Conservation (phyloP, 2,797 vertebrate genomes). For the Hybognathus amarus region DNA sequence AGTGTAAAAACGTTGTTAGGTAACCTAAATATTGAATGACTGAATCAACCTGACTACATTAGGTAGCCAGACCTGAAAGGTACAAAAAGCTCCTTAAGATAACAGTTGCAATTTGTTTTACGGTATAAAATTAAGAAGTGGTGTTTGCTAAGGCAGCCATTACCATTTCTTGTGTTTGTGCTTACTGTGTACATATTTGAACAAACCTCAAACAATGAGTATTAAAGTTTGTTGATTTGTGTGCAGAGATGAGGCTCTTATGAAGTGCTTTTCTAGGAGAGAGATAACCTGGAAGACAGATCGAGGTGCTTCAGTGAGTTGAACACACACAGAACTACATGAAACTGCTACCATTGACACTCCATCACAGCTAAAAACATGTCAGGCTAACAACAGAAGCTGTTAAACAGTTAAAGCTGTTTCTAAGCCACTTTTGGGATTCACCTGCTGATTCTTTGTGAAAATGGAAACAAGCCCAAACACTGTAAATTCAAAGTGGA, state of each 20-base stretch:
- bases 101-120: neutral
- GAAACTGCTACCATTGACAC: neutral
- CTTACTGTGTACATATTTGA: neutral
- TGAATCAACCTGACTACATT: neutral
- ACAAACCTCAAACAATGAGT: neutral
- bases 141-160: neutral
- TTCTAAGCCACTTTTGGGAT: neutral
- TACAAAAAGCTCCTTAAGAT: neutral
- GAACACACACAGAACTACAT: neutral
- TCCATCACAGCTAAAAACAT: neutral
- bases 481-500: neutral
- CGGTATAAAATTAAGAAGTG: neutral
- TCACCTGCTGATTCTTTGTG: neutral
- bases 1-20: neutral
- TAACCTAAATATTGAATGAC: conserved; percentile 16
- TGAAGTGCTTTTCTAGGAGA: conserved; percentile 89
- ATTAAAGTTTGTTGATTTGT: neutral
- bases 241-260: conserved; percentile 88
- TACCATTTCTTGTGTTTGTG: neutral
- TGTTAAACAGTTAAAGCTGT: neutral
- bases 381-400: neutral
- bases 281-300: conserved; percentile 90
- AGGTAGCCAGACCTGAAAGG: neutral
- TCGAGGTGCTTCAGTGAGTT: conserved; percentile 94
- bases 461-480: neutral